Evolutionary conservation across 2,113 vertebrate genomes (phyloP), one percentile per base, ranked within the genome.

Genomic region (Cygnus atratus): DNA sequence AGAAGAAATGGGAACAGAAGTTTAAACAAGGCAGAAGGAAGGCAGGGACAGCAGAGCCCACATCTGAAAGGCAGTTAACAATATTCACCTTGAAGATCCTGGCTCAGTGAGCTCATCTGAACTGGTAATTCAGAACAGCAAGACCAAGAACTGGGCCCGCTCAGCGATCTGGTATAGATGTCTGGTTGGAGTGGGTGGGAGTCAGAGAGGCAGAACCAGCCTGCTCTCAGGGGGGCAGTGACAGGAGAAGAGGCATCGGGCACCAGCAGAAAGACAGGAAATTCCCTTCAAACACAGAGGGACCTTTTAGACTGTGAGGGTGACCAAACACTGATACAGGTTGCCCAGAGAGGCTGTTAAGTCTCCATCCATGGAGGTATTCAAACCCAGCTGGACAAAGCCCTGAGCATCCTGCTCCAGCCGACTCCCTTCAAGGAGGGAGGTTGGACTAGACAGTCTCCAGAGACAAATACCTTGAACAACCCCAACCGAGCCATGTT

Each of bases 11-110:
- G 43, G 46, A 93, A 88, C 13, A 74, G 39, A 86, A 81, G 41
- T 68, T 84, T 72, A 81, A 81, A 43, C 26, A 82, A 73, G 62
- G 43, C 70, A 88, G 70, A 92, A 88, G 58, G 68, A 4, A 77
- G 52, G 15, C 46, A 92, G 33, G 65, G 39, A 84, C 0, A 1
- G 15, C 52, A 67, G 25, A 85, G 61, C 20, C 43, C 43, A 8
- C 7, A 58, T 44, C 66, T 65, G 39, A 70, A 88, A 61, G 46
- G 20, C 15, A 74, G 26, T 50, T 59, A 70, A 48, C 21, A 91
- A 72, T 35, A 63, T 6, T 12, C 7, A 33, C n/a, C 19, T 81
- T n/a, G 33, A 41, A n/a, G 57, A 65, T 79, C 37, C 66, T 37
- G 14, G 35, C 25, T 19, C 35, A 61, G 33, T 20, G 25, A 68